Evolutionary conservation across 1,140 invertebrate species (phyloP), one percentile per base, ranked within the genome.

Genomic region (Nautilus pompilius): DNA sequence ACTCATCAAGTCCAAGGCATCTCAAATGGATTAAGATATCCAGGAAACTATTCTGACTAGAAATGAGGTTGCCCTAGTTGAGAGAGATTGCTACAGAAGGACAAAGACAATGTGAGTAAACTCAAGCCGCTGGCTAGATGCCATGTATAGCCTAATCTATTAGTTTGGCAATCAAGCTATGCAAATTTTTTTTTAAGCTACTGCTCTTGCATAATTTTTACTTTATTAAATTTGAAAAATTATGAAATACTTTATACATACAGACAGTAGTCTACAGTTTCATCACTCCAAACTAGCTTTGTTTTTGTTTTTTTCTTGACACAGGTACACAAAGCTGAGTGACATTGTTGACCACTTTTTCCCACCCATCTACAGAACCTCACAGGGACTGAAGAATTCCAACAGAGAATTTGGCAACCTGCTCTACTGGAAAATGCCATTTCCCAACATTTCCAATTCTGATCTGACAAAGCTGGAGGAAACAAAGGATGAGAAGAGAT

Each of bases 341-440:
- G 90, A 92, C 82, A 89, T 96, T 62, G 93, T 94, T 46, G 95
- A 98, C 84, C 93, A 96, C 83, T 88, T 97, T 79, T 98, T 96
- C 81, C 95, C 95, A 61, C 83, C 85, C 0, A 87, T 85, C 20
- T 67, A 74, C 36, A 59, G 62, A 60, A 51, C 63, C n/a, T 53
- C 66, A 29, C 30, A 56, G 10, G 41, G 67, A 26, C n/a, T n/a
- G n/a, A n/a, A n/a, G n/a, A n/a, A n/a, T n/a, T n/a, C n/a, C n/a
- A n/a, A n/a, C n/a, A n/a, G n/a, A n/a, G n/a, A n/a, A n/a, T n/a
- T n/a, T n/a, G n/a, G n/a, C n/a, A n/a, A n/a, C n/a, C n/a, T n/a
- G n/a, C n/a, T n/a, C n/a, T n/a, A n/a, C n/a, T n/a, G n/a, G n/a
- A n/a, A n/a, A n/a, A n/a, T n/a, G n/a, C n/a, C n/a, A n/a, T n/a